Percentiles rank a stretch among this genome's conserved stretches.
Conservation (phyloP, 2,888 invertebrate species). For the Apantesis nais region DNA sequence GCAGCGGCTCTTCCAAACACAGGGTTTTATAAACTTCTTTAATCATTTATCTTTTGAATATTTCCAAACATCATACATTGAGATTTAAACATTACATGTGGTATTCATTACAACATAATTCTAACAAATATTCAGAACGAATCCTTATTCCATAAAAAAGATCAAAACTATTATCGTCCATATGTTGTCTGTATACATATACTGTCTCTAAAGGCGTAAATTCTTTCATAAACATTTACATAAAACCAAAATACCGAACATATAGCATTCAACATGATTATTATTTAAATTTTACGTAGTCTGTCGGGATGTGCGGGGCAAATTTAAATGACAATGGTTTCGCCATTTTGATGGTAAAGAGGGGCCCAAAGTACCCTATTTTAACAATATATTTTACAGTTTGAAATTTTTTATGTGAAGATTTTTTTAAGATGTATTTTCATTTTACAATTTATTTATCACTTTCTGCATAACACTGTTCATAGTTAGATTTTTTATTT, state of each 20-base stretch:
- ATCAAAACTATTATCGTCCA: background rate
- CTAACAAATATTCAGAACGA: background rate
- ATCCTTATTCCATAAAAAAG: background rate
- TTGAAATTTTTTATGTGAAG: slow-evolving; percentile 45
- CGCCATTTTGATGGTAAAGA: slow-evolving; percentile 43
- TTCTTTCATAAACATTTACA: slow-evolving; percentile 5
- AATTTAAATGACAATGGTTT: slow-evolving; percentile 77
- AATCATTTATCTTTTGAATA: background rate
- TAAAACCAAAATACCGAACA: slow-evolving; percentile 28
- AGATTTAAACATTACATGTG: too few relatives aligned
- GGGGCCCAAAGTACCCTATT: slow-evolving; percentile 48
- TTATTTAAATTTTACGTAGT: slow-evolving; percentile 72
- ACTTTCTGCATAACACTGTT: slow-evolving; percentile 12
- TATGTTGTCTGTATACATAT: background rate
- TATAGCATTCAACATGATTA: slow-evolving; percentile 56
- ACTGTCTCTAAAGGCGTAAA: background rate
- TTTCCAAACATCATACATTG: background rate
- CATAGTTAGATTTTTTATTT: background rate
- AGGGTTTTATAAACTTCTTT: background rate
- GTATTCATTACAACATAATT: background rate
- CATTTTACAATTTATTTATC: slow-evolving; percentile 5
- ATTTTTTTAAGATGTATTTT: slow-evolving; percentile 32
- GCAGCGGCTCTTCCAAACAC: too few relatives aligned
- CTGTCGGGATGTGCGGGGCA: slow-evolving; percentile 61
- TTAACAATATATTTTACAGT: slow-evolving; percentile 48